Conservation (phyloP, 2,113 vertebrate species). For the Cephalopterus ornatus region DNA sequence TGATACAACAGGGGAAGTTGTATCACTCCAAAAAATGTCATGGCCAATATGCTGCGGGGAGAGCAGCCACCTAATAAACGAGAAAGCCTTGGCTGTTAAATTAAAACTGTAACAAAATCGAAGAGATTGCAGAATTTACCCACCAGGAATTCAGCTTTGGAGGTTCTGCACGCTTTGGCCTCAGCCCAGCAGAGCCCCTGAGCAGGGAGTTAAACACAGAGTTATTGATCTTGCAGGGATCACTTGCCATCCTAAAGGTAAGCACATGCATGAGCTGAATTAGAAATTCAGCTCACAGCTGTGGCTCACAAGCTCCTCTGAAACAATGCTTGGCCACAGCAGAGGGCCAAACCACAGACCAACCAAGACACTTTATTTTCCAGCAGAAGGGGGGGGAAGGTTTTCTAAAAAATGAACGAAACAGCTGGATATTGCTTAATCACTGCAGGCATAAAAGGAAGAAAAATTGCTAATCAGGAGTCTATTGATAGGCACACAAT, state of each 20-base stretch:
- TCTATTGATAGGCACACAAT: constrained; percentile 22
- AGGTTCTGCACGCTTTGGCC: not conserved
- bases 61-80: not conserved
- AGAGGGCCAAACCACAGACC: not conserved
- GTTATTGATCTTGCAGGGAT: not conserved
- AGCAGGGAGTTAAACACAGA: not conserved
- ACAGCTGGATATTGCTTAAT: not conserved
- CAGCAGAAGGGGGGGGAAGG: accelerated
- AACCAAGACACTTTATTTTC: not conserved
- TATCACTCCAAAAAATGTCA: no score
- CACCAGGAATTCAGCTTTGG: not conserved
- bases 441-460: not conserved
- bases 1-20: not conserved
- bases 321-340: not conserved
- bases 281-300: not conserved
- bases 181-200: not conserved
- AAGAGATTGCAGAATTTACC: not conserved
- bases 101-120: not conserved
- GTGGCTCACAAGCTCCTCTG: not conserved
- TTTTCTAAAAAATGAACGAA: not conserved
- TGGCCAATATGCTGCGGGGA: not conserved
- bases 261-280: not conserved
- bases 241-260: not conserved
- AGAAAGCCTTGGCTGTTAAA: not conserved
- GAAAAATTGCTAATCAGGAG: constrained; percentile 7